A percentile compares a stretch with the other conserved stretches of the same genome.
Evolutionary conservation across 2,888 invertebrate genomes (phyloP).

Genomic region (Limulus polyphemus): DNA sequence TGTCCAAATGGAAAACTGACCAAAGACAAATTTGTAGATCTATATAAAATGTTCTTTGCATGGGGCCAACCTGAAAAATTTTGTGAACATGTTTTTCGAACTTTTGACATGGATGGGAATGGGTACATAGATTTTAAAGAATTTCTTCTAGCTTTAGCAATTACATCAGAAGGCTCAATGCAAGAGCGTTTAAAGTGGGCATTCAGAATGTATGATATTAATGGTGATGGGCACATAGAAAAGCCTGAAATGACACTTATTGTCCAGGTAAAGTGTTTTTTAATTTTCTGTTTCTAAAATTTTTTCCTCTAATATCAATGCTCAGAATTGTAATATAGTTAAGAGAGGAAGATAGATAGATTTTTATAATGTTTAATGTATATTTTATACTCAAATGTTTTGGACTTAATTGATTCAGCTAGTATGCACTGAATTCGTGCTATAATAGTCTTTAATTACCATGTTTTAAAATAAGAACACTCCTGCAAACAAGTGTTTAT

Average conservation of each 20-base stretch:
- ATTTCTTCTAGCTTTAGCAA: constrained; percentile 93
- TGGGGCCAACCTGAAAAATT: constrained; percentile 95
- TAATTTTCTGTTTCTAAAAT: neutral
- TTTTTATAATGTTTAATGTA: neutral
- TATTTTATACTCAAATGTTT: too few species aligned
- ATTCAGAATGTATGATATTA: constrained; percentile 97
- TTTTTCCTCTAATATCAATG: too few species aligned
- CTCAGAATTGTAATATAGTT: too few species aligned
- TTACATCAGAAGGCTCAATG: constrained; percentile 91
- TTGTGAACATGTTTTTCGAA: constrained; percentile 94
- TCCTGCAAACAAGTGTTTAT: too few species aligned
- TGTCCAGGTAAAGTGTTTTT: constrained; percentile 63
- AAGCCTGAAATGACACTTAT: constrained; percentile 99
- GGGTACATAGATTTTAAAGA: constrained; percentile 98
- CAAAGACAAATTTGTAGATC: constrained; percentile 93
- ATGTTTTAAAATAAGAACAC: too few species aligned
- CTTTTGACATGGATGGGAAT: constrained; percentile 97
- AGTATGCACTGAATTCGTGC: too few species aligned
- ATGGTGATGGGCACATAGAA: constrained; percentile 94
- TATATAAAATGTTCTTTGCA: constrained; percentile 99
- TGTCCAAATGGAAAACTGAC: constrained; percentile 92
- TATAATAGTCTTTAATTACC: too few species aligned
- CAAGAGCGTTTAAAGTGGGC: constrained; percentile 99
- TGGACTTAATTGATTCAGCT: too few species aligned
- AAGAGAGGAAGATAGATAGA: too few species aligned